Base-by-base conservation (phyloP, 2,888 invertebrate species). In the Perizoma affinitatum region DNA sequence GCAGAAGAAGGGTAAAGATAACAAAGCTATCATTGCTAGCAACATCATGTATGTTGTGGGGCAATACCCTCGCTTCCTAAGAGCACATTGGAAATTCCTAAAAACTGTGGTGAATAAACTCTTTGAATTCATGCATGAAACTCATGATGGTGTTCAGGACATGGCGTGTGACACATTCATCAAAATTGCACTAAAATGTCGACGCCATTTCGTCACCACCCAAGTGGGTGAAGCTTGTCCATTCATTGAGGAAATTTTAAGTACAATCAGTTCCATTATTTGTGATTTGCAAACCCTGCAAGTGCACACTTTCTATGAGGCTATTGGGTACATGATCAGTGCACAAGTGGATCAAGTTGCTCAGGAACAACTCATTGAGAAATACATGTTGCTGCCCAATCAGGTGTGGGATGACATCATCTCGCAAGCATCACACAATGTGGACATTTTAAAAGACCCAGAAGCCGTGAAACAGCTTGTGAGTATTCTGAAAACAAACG, bases 81-180 rank as follows among this genome's bases (percentile, higher is more conserved):
- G 98, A 74, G 99, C 98, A n/a, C 99, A 99, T 88, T 99, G 99
- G 99, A 98, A 98, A 85, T 99, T 99, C 90, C 94, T 99, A 67
- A 99, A 99, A 94, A 99, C 99, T 53, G 99, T 99, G 79, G 99
- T 99, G 63, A 99, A 99, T 93, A 99, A 99, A 93, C 94, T 99
- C 59, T 99, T 99, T 93, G 99, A 99, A 93, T 99, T 99, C 87
- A 99, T 99, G 99, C 99, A 99, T 86, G 99, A 99, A 93, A 99
- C 99, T 57, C 99, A 99, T 85, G 99, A 99, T 86, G 99, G 99
- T 77, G 99, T 99, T 36, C 99, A 99, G 90, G 99, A 99, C 82
- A 99, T 99, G 99, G 99, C 99, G 63, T 99, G 99, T 93, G 99
- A 99, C 92, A 99, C 99, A 44, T 99, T 99, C 86, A 99, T 99